Evolutionary conservation across 1,140 invertebrate genomes (phyloP), one percentile per base, ranked within the genome.

Genomic region (Galleria mellonella): DNA sequence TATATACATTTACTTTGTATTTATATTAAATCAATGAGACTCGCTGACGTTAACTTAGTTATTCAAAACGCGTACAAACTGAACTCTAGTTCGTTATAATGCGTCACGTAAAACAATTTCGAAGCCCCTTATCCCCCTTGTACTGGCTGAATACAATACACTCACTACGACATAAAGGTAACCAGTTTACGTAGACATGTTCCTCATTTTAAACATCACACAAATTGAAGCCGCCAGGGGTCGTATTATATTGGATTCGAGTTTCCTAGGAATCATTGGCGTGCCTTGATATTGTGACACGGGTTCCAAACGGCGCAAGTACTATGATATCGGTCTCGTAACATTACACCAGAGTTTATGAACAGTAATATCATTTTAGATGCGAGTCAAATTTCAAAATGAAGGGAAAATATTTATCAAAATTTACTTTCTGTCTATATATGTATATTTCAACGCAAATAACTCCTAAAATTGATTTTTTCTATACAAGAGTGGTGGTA

Each of bases 31-130:
- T 3, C 17, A 3, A 6, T 3, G 6, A 23, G 17, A 23, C 17
- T 23, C 2, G 2, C 17, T 3, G 17, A 23, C 30, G 30, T 9
- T 3, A 32, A n/a, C 2, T 32, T 32, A n/a, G 30, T 32, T 9
- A 32, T 32, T 32, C 30, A 3, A 9, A 32, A 32, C 30, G 30
- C 30, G 30, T 32, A 11, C 30, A 32, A 11, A 9, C 30, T 8
- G 3, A 32, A 23, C 17, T 23, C 17, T 6, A 23, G 17, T 63
- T 68, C 68, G 62, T 72, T 76, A 60, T 74, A 74, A 79, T 71
- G 72, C 68, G 69, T 76, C 75, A 79, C 75, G 72, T 79, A 79
- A 76, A 79, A 79, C 75, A 79, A 79, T 79, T 79, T 74, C 71
- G 64, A 71, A 59, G 55, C 59, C 62, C 72, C 72, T 79, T 79